A percentile compares a stretch with the other conserved stretches of the same genome.
phyloP scores from a whole-genome alignment of 1,140 invertebrate genomes.

The Hestina assimilis region DNA sequence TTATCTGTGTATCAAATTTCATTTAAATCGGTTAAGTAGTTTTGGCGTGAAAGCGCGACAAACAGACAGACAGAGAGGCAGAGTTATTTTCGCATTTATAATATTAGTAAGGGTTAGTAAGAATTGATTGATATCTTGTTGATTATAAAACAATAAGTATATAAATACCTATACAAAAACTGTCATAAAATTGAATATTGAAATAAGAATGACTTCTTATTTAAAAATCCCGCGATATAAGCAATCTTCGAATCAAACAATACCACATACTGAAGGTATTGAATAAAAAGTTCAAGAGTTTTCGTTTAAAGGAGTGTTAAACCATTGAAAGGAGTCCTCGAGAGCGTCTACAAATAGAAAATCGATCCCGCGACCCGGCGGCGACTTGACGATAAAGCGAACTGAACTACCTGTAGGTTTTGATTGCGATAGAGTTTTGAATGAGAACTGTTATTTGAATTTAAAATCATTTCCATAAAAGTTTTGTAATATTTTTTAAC shows the following conservation, averaged over 20 bases:
- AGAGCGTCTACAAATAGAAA: conserved; percentile 40
- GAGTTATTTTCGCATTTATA: too few species aligned
- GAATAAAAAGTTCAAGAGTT: conserved; percentile 22
- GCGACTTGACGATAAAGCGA: conserved; percentile 17
- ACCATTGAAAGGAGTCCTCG: conserved; percentile 35
- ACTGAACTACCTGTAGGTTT: conserved; percentile 20
- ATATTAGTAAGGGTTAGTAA: too few species aligned
- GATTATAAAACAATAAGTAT: neutral
- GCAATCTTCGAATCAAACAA: too few species aligned
- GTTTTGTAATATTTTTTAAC: neutral
- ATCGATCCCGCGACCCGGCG: conserved; percentile 36
- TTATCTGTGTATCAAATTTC: too few species aligned
- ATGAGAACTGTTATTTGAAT: conserved; percentile 18
- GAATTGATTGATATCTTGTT: too few species aligned
- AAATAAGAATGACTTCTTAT: too few species aligned
- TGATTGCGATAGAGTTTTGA: conserved; percentile 22
- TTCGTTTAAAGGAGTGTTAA: conserved; percentile 30
- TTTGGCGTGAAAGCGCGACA: too few species aligned
- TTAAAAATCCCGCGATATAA: too few species aligned
- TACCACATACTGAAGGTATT: neutral
- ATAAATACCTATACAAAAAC: too few species aligned
- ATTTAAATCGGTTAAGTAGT: too few species aligned
- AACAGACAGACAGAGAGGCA: too few species aligned
- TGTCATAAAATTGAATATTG: too few species aligned
- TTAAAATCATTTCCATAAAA: neutral